Percentiles rank a stretch among this genome's conserved stretches.
phyloP scores from a whole-genome alignment of 2,888 invertebrate species.

The Cantharis flavilabris region DNA sequence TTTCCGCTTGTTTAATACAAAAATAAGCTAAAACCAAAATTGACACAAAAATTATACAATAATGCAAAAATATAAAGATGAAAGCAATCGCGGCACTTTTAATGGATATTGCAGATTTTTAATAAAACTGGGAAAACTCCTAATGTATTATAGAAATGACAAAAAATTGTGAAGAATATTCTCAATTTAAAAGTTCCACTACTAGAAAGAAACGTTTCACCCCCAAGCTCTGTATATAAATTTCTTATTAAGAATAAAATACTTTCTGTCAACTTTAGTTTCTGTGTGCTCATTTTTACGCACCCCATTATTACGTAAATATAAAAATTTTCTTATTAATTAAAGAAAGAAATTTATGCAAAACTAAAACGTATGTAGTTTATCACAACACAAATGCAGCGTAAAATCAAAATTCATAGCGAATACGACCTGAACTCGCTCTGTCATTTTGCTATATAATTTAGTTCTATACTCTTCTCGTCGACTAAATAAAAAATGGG shows the following conservation, averaged over 20 bases:
- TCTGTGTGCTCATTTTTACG: slow-evolving; percentile 24
- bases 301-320: slow-evolving; percentile 6
- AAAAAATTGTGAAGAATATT: slow-evolving; percentile 24
- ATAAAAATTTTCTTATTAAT: neutral
- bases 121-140: neutral
- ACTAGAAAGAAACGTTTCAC: slow-evolving; percentile 25
- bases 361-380: slow-evolving; percentile 7
- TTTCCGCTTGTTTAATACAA: neutral
- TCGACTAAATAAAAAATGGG: slow-evolving; percentile 7
- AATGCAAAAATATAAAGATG: neutral
- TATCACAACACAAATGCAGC: slow-evolving; percentile 17
- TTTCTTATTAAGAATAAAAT: slow-evolving; percentile 33
- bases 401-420: slow-evolving; percentile 21
- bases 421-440: slow-evolving; percentile 14
- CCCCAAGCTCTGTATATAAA: slow-evolving; percentile 30
- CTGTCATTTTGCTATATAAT: slow-evolving; percentile 20
- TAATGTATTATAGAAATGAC: slow-evolving; percentile 17
- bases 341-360: slow-evolving; percentile 3
- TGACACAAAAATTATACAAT: neutral
- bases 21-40: neutral
- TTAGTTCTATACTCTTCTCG: slow-evolving; percentile 8
- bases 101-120: neutral
- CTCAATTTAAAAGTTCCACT: slow-evolving; percentile 26
- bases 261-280: slow-evolving; percentile 33
- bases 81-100: neutral